phyloP scores from a whole-genome alignment of 2,113 vertebrate species.

The Alces alces region DNA sequence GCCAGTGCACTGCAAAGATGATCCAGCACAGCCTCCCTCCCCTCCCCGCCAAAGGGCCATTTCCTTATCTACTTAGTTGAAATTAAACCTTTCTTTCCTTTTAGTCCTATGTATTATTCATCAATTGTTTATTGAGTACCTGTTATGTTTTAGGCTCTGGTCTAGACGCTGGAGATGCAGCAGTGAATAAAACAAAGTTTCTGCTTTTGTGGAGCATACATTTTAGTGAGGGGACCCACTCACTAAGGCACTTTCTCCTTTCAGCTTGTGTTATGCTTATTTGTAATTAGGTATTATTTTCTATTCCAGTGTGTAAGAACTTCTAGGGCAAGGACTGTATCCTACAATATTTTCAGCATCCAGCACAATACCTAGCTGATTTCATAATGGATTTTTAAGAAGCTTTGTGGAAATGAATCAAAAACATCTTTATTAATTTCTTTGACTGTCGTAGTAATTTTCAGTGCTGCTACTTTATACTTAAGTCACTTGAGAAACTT shows the following conservation, averaged over 20 bases:
- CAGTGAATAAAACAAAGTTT: slow-evolving; percentile 8
- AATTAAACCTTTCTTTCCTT: slow-evolving; percentile 21
- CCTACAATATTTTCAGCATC: not conserved
- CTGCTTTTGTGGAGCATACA: not conserved
- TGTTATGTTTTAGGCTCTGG: not conserved
- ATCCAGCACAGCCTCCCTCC: not conserved
- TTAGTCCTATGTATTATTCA: not conserved
- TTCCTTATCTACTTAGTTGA: not conserved
- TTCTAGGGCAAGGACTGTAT: not conserved
- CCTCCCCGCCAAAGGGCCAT: not conserved
- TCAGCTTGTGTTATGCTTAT: not conserved
- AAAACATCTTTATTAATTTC: not conserved
- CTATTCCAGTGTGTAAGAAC: not conserved
- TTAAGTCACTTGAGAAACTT: not conserved
- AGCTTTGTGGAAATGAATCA: not conserved
- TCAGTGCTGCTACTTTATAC: not conserved
- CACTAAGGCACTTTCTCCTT: not conserved
- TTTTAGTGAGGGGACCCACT: not conserved
- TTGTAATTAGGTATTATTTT: not conserved
- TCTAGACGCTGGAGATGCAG: not conserved
- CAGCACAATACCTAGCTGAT: not conserved
- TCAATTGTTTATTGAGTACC: not conserved
- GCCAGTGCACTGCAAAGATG: not conserved
- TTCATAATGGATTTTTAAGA: not conserved
- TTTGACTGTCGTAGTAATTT: not conserved